phyloP scores from a whole-genome alignment of 2,888 invertebrate species.

The Priocnemis perturbator region DNA sequence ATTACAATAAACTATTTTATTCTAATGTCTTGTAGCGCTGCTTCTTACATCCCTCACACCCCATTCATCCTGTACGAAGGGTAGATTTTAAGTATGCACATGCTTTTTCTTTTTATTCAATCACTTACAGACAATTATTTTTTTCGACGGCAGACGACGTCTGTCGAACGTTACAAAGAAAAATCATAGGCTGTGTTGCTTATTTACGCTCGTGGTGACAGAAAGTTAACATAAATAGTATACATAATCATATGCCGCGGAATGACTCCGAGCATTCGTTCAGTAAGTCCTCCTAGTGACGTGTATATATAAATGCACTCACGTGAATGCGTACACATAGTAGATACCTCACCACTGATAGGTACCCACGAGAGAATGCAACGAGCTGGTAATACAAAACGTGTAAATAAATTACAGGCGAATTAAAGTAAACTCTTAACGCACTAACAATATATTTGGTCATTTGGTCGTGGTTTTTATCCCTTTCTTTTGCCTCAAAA shows the following conservation, averaged over 20 bases:
- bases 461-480: slow-evolving; percentile 57
- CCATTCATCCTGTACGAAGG: background rate
- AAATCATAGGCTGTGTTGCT: slow-evolving; percentile 13
- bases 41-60: background rate
- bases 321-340: no score
- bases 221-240: slow-evolving; percentile 19
- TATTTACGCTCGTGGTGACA: slow-evolving; percentile 8
- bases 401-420: slow-evolving; percentile 68
- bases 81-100: slow-evolving; percentile 17
- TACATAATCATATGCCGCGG: slow-evolving; percentile 9
- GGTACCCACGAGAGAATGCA: no score
- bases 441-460: slow-evolving; percentile 72
- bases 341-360: no score
- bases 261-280: slow-evolving; percentile 20
- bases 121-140: slow-evolving; percentile 33
- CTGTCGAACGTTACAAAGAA: slow-evolving; percentile 18
- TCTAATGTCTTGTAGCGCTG: slow-evolving; percentile 53
- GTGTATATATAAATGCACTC: no score
- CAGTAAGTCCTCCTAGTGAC: background rate
- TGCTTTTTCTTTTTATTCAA: slow-evolving; percentile 38
- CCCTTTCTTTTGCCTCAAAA: background rate
- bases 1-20: slow-evolving; percentile 75
- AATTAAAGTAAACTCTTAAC: slow-evolving; percentile 59
- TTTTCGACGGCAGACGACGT: slow-evolving; percentile 26
- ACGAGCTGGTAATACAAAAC: slow-evolving; percentile 44